phyloP scores from a whole-genome alignment of 2,113 vertebrate species.

The Rhipidura dahli region DNA sequence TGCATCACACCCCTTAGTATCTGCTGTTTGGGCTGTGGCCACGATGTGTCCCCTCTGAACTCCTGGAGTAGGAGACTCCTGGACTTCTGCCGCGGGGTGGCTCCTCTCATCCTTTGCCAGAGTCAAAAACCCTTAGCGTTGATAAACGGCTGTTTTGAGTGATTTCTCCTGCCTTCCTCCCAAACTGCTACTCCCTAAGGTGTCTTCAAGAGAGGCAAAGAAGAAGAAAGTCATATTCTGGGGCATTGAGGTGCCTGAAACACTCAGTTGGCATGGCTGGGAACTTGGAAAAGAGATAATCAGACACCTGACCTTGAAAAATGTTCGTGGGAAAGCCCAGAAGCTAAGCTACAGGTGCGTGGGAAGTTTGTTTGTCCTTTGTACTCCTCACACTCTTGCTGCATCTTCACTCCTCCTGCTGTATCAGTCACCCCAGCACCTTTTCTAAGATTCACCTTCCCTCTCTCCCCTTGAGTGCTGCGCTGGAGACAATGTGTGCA shows the following conservation, averaged over 20 bases:
- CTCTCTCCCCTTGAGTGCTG: background rate
- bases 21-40: background rate
- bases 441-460: background rate
- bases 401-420: background rate
- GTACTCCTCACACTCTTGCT: background rate
- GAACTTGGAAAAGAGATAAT: constrained; percentile 78
- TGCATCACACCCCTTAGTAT: background rate
- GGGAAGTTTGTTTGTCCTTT: background rate
- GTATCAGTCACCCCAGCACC: background rate
- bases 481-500: background rate
- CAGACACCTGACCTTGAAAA: constrained; percentile 84
- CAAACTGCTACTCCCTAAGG: background rate
- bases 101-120: background rate
- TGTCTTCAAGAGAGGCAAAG: background rate
- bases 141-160: background rate
- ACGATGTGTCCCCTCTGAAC: background rate
- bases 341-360: constrained; percentile 84
- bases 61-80: background rate
- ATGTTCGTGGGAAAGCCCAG: constrained; percentile 79
- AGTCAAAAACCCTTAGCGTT: background rate
- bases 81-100: background rate
- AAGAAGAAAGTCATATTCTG: constrained; percentile 71
- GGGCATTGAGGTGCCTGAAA: constrained; percentile 81
- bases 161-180: background rate
- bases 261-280: constrained; percentile 87